These are phyloP conservation scores for Drosophila lutescens DNA, from an alignment of 2,888 invertebrate species.

Conservation along the genomic window DNA sequence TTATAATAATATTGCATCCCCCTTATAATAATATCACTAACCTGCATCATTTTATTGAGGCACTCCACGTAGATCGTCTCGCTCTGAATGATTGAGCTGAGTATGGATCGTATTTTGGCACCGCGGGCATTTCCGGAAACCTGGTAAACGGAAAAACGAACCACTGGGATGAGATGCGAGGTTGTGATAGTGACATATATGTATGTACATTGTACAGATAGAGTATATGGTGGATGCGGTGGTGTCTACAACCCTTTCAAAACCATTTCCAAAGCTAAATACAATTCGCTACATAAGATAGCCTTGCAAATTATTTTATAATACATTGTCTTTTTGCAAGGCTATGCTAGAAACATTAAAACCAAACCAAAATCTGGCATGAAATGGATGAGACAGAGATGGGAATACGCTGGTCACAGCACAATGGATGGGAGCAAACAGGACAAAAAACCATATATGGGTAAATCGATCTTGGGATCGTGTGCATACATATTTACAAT, in stretches of 20 bases:
- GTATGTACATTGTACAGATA: not conserved
- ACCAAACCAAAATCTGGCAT: slow-evolving; percentile 12
- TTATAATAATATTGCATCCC: too few species aligned
- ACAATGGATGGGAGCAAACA: slow-evolving; percentile 8
- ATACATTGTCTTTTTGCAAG: slow-evolving; percentile 1
- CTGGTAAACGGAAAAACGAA: slow-evolving; percentile 53
- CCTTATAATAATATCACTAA: slow-evolving; percentile 81
- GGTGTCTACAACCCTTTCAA: slow-evolving; percentile 6
- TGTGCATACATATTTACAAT: slow-evolving; percentile 10
- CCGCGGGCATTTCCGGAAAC: slow-evolving; percentile 88
- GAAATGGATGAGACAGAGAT: slow-evolving; percentile 20
- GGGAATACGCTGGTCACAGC: not conserved
- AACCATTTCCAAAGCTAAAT: slow-evolving; percentile 10
- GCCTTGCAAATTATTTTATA: slow-evolving; percentile 4
- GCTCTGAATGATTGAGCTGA: slow-evolving; percentile 95
- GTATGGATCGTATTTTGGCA: slow-evolving; percentile 94
- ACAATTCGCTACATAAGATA: not conserved
- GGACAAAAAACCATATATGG: slow-evolving; percentile 2
- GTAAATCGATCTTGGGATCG: slow-evolving; percentile 3
- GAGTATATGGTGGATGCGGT: slow-evolving; percentile 22
- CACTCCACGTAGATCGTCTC: slow-evolving; percentile 96
- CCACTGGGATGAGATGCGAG: slow-evolving; percentile 8
- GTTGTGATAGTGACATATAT: not conserved
- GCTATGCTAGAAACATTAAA: not conserved
- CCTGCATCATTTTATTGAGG: slow-evolving; percentile 94